Evolutionary conservation across 2,888 invertebrate genomes (phyloP), one percentile per base, ranked within the genome.

Genomic region (Pristionchus entomophagus): DNA sequence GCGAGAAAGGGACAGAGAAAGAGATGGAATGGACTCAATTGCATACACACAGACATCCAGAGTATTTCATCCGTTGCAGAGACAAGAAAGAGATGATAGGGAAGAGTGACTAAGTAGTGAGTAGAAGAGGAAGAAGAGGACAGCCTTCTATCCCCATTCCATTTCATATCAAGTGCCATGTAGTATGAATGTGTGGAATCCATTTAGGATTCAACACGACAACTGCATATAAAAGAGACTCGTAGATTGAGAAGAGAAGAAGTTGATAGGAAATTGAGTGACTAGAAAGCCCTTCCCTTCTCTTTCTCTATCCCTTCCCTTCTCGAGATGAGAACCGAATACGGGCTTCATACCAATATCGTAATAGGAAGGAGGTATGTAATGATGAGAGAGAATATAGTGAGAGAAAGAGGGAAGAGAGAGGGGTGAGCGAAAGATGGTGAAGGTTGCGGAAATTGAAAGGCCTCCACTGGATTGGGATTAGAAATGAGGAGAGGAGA

Each of bases 361-460:
- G 69, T 69, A 65, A 69, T 69, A 69, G 38, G 22, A 17, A 69
- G 38, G n/a, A 69, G 69, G 69, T 19, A 69, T 69, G 38, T n/a
- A 69, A 69, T 69, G 38, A 69, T 69, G 69, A 41, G 69, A 38
- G 69, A 29, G 69, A 69, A 69, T 69, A 49, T 29, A 49, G 78
- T 45, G n/a, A 56, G 56, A 38, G 1, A 17, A 17, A 26, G 41
- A 81, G n/a, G 56, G 35, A 45, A 41, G 41, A 12, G 26, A 53
- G 35, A 38, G 45, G 81, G 38, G 26, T n/a, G 56, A 56, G 81
- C 35, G 81, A 41, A 22, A 26, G 81, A 69, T 69, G 69, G 29
- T 78, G 78, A 78, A 78, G 78, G 78, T 78, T 78, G 78, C 49
- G 78, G 78, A 78, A 78, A 78, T 78, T 78, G 78, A 78, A 78